phyloP scores from a whole-genome alignment of 2,797 vertebrate genomes.

The Aulostomus chinensis region DNA sequence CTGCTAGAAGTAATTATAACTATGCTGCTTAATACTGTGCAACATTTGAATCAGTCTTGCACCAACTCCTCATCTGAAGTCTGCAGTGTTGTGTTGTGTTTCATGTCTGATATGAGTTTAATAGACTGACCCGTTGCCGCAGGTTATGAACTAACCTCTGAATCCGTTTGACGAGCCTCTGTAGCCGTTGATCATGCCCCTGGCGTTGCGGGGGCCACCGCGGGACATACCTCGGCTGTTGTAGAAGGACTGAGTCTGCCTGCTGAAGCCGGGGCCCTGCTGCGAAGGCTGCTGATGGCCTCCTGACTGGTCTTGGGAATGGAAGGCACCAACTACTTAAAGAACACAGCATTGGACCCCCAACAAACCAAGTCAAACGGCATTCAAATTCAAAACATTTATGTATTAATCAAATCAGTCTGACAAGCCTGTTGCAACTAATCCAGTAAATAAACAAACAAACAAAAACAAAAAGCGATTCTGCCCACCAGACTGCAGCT shows the following conservation, averaged over 20 bases:
- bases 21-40: too few species aligned
- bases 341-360: background rate
- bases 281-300: conserved; percentile 81
- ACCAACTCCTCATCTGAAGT: too few species aligned
- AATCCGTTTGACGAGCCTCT: conserved; percentile 94
- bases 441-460: background rate
- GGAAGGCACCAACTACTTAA: conserved; percentile 90
- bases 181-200: conserved; percentile 95
- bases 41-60: too few species aligned
- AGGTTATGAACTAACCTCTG: conserved; percentile 80
- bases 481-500: conserved; percentile 90
- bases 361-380: conserved; percentile 7
- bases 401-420: background rate
- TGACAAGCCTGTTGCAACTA: background rate
- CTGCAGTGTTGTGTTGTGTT: background rate
- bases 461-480: background rate
- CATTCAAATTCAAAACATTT: background rate
- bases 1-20: too few species aligned
- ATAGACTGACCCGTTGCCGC: background rate
- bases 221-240: conserved; percentile 93
- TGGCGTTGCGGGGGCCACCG: conserved; percentile 89
- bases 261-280: conserved; percentile 87
- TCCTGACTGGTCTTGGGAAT: conserved; percentile 88
- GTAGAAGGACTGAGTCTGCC: conserved; percentile 93
- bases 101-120: background rate